A percentile compares a stretch with the other conserved stretches of the same genome.
Conservation (phyloP, 64 coral and sea anemone species). For the Astreopora myriophthalma region DNA sequence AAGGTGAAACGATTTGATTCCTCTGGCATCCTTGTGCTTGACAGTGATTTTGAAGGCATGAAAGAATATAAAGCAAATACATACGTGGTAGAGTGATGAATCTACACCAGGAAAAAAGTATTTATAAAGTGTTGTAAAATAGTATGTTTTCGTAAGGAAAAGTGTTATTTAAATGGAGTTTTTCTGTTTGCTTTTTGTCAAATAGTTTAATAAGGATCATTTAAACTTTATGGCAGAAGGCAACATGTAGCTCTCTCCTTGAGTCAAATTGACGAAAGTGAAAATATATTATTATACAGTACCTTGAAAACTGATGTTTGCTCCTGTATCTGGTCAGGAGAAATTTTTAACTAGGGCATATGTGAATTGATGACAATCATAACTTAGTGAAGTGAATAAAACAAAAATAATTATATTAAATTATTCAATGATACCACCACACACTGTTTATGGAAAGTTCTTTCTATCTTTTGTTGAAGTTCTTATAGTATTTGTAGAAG, state of each 20-base stretch:
- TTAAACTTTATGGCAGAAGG: not conserved
- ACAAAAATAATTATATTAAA: not conserved
- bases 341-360: not conserved
- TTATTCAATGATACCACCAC: not conserved
- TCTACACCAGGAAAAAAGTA: not conserved
- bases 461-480: not conserved
- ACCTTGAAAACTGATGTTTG: not conserved
- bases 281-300: not conserved
- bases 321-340: not conserved
- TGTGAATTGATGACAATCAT: not conserved
- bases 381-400: not conserved
- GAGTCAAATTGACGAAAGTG: not conserved
- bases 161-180: constrained; percentile 18
- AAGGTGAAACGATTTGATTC: not conserved
- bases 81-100: not conserved
- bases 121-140: constrained; percentile 46
- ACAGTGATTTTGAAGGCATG: not conserved
- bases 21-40: not conserved
- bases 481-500: not conserved
- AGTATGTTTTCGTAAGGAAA: not conserved
- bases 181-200: not conserved
- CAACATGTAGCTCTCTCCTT: not conserved
- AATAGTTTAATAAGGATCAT: not conserved
- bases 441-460: not conserved
- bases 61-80: not conserved